A percentile compares a stretch with the other conserved stretches of the same genome.
Conservation (phyloP, 1,140 invertebrate species). For the Rhagoletis pomonella region DNA sequence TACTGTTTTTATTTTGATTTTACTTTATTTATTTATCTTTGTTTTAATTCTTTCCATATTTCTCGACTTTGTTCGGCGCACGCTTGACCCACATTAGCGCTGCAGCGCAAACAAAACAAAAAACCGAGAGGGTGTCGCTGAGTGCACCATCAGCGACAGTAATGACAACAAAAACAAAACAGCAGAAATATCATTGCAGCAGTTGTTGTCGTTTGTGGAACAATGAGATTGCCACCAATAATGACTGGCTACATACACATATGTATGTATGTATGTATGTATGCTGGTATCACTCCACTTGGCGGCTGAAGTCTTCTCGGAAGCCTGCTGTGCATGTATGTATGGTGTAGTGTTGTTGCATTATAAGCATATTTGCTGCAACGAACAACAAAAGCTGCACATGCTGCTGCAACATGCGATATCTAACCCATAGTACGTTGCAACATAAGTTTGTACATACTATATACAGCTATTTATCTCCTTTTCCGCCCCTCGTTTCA, state of each 20-base stretch:
- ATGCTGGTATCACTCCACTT: no score
- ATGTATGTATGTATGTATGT: no score
- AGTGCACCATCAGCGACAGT: not conserved
- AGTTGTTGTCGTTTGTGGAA: conserved; percentile 35
- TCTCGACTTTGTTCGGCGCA: conserved; percentile 15
- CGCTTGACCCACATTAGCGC: conserved; percentile 48
- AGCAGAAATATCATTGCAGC: conserved; percentile 10
- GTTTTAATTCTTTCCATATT: conserved; percentile 6
- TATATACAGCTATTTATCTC: no score
- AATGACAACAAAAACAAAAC: not conserved
- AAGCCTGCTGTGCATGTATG: not conserved
- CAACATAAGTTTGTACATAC: not conserved
- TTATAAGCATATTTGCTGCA: not conserved
- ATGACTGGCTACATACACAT: not conserved
- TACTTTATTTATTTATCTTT: not conserved
- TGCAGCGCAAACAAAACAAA: not conserved
- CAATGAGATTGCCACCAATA: conserved; percentile 14
- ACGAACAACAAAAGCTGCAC: not conserved
- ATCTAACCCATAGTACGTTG: not conserved
- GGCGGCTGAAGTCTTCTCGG: not conserved
- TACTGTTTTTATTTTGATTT: conserved; percentile 14
- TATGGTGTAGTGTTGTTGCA: not conserved
- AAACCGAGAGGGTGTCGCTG: conserved; percentile 37
- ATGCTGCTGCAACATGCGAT: conserved; percentile 46
- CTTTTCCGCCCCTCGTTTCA: no score